Percentiles rank a stretch among this genome's conserved stretches.
Evolutionary conservation across 2,113 vertebrate species (phyloP).

Genomic region (Microcebus jonahi): DNA sequence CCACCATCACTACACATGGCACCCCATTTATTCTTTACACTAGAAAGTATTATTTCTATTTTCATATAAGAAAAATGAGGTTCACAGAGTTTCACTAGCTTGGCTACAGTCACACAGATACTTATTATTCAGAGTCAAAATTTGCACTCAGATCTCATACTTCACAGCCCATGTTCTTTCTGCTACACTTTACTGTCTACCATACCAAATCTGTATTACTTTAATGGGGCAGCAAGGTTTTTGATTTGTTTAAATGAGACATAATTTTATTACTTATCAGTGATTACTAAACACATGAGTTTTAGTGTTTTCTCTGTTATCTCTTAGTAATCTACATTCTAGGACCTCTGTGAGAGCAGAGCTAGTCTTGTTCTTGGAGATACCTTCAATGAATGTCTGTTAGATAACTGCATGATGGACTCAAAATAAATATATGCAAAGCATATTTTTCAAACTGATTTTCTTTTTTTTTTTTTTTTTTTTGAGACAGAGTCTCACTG

Average conservation of each 20-base stretch:
- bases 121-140: not conserved
- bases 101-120: not conserved
- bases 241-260: not conserved
- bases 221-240: not conserved
- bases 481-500: too few species aligned
- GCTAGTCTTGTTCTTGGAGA: not conserved
- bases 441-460: not conserved
- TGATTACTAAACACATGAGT: not conserved
- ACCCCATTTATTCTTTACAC: not conserved
- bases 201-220: not conserved
- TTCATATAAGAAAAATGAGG: not conserved
- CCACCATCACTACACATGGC: not conserved
- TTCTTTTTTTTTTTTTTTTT: too few species aligned
- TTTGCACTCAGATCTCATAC: not conserved
- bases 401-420: not conserved
- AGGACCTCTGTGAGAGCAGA: not conserved
- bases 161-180: not conserved
- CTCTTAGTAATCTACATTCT: not conserved
- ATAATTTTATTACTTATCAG: not conserved
- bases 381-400: not conserved
- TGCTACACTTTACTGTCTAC: not conserved
- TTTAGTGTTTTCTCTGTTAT: not conserved
- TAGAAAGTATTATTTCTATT: not conserved
- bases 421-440: not conserved
- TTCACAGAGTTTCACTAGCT: not conserved